These are phyloP conservation scores for Rattus rattus DNA, from an alignment of 2,113 vertebrate genomes.

Conservation along the genomic window DNA sequence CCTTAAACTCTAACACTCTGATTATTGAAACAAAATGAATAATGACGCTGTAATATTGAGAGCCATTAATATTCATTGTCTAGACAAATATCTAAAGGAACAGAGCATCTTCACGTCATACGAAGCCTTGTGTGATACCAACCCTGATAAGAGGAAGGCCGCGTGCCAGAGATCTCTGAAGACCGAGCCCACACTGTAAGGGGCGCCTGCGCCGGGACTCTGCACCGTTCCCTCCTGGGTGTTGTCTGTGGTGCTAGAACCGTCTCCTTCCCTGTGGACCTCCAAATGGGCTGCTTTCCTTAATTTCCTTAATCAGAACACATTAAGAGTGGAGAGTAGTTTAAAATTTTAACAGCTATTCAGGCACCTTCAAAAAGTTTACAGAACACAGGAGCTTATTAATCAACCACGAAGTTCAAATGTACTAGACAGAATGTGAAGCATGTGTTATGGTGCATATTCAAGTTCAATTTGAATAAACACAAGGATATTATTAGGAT, in stretches of 20 bases:
- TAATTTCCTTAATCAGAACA: constrained; percentile 97
- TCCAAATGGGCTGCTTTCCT: constrained; percentile 99
- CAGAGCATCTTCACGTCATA: constrained; percentile 81
- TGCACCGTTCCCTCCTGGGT: constrained; percentile 95
- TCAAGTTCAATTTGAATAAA: constrained; percentile 56
- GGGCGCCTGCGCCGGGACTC: constrained; percentile 89
- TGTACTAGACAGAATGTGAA: constrained; percentile 46
- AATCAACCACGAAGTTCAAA: constrained; percentile 55
- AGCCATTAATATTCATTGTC: constrained; percentile 71
- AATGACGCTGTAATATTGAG: constrained; percentile 11
- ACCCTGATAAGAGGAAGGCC: constrained; percentile 98
- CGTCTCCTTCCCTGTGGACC: constrained; percentile 99
- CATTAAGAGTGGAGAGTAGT: constrained; percentile 88
- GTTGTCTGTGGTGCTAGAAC: constrained; percentile 99
- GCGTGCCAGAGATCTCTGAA: constrained; percentile 98
- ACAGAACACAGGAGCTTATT: constrained; percentile 72
- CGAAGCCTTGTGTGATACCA: constrained; percentile 91
- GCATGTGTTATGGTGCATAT: constrained; percentile 26
- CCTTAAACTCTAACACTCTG: constrained; percentile 1
- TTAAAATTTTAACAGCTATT: constrained; percentile 84
- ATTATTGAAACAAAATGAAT: constrained; percentile 51
- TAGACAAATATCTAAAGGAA: constrained; percentile 84
- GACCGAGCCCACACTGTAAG: constrained; percentile 93
- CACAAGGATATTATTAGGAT: constrained; percentile 16
- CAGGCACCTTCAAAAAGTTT: constrained; percentile 72